Base-by-base conservation (phyloP, 2,797 vertebrate species). In the Bovichtus diacanthus region DNA sequence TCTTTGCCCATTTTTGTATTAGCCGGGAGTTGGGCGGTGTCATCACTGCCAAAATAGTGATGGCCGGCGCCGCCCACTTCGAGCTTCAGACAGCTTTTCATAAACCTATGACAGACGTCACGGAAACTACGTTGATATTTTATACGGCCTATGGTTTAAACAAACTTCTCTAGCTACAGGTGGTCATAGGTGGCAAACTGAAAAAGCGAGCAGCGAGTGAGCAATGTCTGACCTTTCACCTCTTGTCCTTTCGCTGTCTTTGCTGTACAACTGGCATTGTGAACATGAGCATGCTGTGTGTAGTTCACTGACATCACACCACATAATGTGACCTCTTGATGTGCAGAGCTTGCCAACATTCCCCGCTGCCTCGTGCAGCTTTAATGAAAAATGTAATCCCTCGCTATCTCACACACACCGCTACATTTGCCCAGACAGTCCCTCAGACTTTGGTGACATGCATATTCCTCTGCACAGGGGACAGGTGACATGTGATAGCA, bases 361-460 rank as follows among this genome's bases (percentile, higher is more conserved):
- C 38, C 49, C 8, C 21, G 46, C 71, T 29, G 55, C 72, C 70
- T 47, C 2, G 27, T 54, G 50, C 47, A 61, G 70, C 85, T 83
- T 83, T 68, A 82, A 78, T 84, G 74, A 79, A 80, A 90, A 86
- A 76, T 79, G 58, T 78, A 84, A 85, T 83, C 77, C 64, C 65
- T 65, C 4, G n/a, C 78, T 85, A 83, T 87, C 81, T 87, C 70
- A 43, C 69, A 64, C 59, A 53, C 70, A 73, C 73, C 25, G 62
- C 76, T 69, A 74, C 81, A 85, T 90, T 77, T 29, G 36, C 51
- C 60, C 50, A 67, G 79, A 86, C 75, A 70, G 68, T 66, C 81
- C 1, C 44, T 87, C 74, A 78, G 74, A 80, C 80, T 65, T 19
- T 50, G 61, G 29, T 82, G 81, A 78, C 79, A 51, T 50, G 56